phyloP scores from a whole-genome alignment of 2,888 invertebrate genomes.

The Amiota mariae region DNA sequence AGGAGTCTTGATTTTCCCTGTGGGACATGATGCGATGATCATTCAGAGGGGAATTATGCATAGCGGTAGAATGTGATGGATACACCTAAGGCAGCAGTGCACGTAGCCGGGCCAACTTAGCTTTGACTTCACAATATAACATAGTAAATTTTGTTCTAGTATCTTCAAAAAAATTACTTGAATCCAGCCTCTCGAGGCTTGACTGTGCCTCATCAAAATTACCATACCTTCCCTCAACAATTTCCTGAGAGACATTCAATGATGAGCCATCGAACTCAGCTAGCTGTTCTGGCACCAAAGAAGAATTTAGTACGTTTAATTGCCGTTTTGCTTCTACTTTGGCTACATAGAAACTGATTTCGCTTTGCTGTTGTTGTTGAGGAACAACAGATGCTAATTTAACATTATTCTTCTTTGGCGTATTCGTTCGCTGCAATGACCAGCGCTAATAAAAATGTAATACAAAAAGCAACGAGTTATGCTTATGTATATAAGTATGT shows the following conservation, averaged over 20 bases:
- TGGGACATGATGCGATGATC: neutral
- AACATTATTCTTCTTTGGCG: neutral
- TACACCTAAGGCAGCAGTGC: neutral
- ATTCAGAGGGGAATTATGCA: neutral
- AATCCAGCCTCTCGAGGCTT: neutral
- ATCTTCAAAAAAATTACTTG: neutral
- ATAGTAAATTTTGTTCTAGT: neutral
- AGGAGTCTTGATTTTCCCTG: neutral
- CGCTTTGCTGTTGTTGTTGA: neutral
- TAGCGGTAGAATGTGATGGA: neutral
- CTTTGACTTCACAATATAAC: neutral
- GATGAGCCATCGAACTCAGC: neutral
- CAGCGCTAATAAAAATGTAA: too few species aligned
- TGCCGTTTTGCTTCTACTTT: too few species aligned
- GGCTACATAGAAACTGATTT: too few species aligned
- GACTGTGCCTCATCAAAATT: neutral
- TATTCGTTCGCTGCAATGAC: neutral
- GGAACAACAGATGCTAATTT: neutral
- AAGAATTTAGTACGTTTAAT: too few species aligned
- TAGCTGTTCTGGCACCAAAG: too few species aligned
- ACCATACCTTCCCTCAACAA: too few species aligned
- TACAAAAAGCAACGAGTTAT: too few species aligned
- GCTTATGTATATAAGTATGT: too few species aligned
- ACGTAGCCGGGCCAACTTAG: neutral
- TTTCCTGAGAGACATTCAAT: too few species aligned